Evolutionary conservation across 2,888 invertebrate genomes (phyloP), one percentile per base, ranked within the genome.

Genomic region (Drosophila barbarae): DNA sequence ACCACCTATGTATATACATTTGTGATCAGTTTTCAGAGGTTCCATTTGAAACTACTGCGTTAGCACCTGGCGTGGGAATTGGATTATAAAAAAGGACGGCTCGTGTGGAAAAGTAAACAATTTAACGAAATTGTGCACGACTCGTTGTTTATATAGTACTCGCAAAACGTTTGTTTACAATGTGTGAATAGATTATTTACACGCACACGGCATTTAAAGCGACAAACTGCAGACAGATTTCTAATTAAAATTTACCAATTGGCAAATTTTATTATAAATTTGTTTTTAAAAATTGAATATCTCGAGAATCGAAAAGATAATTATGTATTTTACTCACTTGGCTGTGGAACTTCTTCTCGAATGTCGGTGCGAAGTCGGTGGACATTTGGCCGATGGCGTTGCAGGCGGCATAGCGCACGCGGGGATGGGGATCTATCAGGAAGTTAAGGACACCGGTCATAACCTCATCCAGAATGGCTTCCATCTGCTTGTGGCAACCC

Each of bases 331-430:
- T 8, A 41, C 69, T 61, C 10, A 82, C 85, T 90, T 95, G 95
- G 76, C 94, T 95, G 88, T 99, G 99, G 91, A 98, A 99, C 90
- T 98, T 98, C 91, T 98, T 99, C 89, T 99, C 98, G 82, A 99
- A 98, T 12, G 93, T 91, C 2, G 98, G 98, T 4, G 98, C 98
- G 90, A 99, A 99, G 90, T 99, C 99, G 0, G 98, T 96, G 0
- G 98, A 96, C 97, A 99, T 97, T 90, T 99, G 99, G 9, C 99
- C 99, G 44, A 99, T 93, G 21, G 99, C 98, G 90, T 99, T 99
- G 88, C 99, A 99, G 21, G 98, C 97, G 5, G 99, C 99, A 88
- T 98, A 98, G 61, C 99, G 88, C 3, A 90, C 90, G 49, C 90
- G 86, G 5, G 90, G 90, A 85, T 90, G 88, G 12, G 94, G 93